Evolutionary conservation across 2,113 vertebrate genomes (phyloP), one percentile per base, ranked within the genome.

Genomic region (Eubucco bourcierii): DNA sequence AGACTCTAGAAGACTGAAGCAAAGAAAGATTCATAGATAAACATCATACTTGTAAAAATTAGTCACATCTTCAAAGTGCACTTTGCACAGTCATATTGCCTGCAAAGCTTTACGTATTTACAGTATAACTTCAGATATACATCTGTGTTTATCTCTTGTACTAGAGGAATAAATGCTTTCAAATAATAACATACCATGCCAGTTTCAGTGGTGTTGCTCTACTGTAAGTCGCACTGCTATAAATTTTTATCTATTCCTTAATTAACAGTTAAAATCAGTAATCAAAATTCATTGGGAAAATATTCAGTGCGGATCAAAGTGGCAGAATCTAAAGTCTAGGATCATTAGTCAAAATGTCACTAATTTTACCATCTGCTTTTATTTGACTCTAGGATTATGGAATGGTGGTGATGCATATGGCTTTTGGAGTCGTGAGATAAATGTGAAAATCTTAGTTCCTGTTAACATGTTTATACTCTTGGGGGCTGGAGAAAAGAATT

Each of bases 211-310:
- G 56, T 80, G 55, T 87, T 91, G 56, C 66, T 74, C 74, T 89
- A 70, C n/a, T 84, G 10, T 79, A 88, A 74, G 37, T 87, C 78
- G 72, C 41, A 20, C 80, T 70, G 46, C 18, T 82, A 73, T 74
- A 77, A 79, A 77, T 66, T 71, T 71, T 88, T 31, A 77, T 89
- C 90, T 85, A 80, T 92, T 84, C 75, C 60, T 87, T 85, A 88
- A 95, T 90, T 90, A 94, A 80, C 65, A 52, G 50, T 87, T 92
- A 79, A 92, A 89, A 92, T 84, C 67, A 90, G 37, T 74, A 89
- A 92, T 85, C 82, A 95, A 82, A 92, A 95, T 94, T 94, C 78
- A 80, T 6, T 83, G 75, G 58, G 70, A 94, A 93, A 89, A 87
- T 90, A 89, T 82, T 95, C 81, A 74, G n/a, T 34, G 60, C 39